These are phyloP conservation scores for Ciconia stormi DNA, from an alignment of 2,113 vertebrate species.

Conservation along the genomic window DNA sequence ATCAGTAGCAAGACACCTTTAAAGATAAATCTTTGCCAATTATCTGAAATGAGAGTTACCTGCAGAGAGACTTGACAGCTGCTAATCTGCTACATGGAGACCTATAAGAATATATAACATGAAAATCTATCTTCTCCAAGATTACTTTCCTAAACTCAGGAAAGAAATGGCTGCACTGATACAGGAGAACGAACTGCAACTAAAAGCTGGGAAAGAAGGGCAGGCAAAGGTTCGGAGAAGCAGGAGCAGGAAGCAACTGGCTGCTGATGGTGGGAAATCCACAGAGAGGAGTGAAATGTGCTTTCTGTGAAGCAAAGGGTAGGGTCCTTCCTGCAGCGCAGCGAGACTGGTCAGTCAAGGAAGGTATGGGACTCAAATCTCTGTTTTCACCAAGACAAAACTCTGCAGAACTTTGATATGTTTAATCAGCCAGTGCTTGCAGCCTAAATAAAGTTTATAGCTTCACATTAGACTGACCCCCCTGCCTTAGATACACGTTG, in stretches of 20 bases:
- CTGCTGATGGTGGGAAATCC: neutral
- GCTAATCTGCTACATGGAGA: neutral
- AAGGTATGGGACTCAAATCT: neutral
- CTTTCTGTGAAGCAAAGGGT: neutral
- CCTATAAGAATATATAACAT: accelerated
- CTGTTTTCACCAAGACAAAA: neutral
- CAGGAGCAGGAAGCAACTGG: neutral
- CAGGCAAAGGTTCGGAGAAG: neutral
- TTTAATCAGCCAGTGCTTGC: neutral
- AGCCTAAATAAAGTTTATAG: neutral
- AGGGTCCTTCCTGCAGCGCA: too few relatives aligned
- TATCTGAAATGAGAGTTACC: neutral
- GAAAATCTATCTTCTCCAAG: neutral
- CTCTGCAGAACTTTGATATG: neutral
- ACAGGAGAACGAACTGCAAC: neutral
- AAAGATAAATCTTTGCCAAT: neutral
- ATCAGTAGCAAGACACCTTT: neutral
- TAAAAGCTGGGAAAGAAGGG: neutral
- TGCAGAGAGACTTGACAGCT: neutral
- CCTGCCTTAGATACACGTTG: neutral
- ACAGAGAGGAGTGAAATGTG: too few relatives aligned
- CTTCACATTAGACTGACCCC: neutral
- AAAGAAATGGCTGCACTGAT: neutral
- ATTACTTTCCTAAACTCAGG: neutral
- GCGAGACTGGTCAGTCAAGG: too few relatives aligned